A percentile compares a stretch with the other conserved stretches of the same genome.
Conservation (phyloP, 2,797 vertebrate genomes). For the Pantherophis vulpinus region DNA sequence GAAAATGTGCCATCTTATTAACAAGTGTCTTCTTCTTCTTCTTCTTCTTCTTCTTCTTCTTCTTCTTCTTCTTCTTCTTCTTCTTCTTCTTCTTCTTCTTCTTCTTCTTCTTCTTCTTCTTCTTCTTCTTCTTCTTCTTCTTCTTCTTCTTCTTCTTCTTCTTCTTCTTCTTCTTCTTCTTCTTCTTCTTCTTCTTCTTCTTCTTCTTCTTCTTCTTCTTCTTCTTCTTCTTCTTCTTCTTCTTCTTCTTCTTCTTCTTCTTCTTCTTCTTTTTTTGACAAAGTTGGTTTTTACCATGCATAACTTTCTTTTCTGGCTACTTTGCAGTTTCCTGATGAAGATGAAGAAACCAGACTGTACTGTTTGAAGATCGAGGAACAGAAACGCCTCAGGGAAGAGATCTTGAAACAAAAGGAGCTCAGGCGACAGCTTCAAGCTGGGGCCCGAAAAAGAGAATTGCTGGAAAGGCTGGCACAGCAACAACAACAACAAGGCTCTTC, state of each 20-base stretch:
- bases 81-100: background rate
- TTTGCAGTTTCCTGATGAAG: constrained; percentile 85
- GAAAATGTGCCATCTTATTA: background rate
- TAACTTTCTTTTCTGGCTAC: constrained; percentile 8
- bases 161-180: too few relatives aligned
- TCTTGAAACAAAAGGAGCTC: constrained; percentile 90
- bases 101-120: too few relatives aligned
- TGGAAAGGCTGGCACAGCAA: constrained; percentile 85
- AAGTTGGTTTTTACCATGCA: background rate
- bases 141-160: too few relatives aligned
- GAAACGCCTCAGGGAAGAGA: constrained; percentile 93
- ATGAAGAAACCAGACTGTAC: constrained; percentile 93
- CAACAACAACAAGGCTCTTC: constrained; percentile 67
- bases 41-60: too few relatives aligned
- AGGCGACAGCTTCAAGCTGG: constrained; percentile 95
- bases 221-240: too few relatives aligned
- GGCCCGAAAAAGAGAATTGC: constrained; percentile 89
- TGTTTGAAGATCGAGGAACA: constrained; percentile 96
- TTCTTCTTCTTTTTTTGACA: background rate
- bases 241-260: background rate
- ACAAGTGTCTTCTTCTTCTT: background rate
- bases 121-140: too few relatives aligned
- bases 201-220: too few relatives aligned
- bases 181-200: too few relatives aligned
- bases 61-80: too few relatives aligned